Evolutionary conservation across 2,113 vertebrate species (phyloP), one percentile per base, ranked within the genome.

Genomic region (Halcyon malimbica): DNA sequence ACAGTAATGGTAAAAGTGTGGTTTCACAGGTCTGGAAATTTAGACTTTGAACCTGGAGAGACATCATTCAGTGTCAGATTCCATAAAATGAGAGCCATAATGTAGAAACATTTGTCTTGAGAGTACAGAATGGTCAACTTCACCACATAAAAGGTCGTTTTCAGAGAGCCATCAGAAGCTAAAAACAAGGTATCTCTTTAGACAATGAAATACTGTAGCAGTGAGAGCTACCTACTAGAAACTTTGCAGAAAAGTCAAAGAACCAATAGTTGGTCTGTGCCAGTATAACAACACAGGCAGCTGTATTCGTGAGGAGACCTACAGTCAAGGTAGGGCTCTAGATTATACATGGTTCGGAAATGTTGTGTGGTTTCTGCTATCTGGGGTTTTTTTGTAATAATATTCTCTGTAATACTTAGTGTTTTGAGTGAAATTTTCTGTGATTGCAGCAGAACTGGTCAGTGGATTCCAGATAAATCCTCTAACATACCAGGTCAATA

Each of bases 1-100:
- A 56, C 76, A 93, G 78, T 94, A 76, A 87, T 51, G 35, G 33
- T 82, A 35, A 60, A 59, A 54, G 13, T 77, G 16, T 17, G 20
- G 59, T 29, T 78, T 83, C 89, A 74, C 79, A 94, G 92, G 86
- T 91, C 69, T 78, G 96, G 75, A 93, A 86, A 87, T 70, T 81
- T 59, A 71, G 51, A 76, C 92, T 91, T 93, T 94, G 83, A 96
- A 95, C 54, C 20, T 76, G 10, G 62, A 84, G 83, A 76, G 81
- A 46, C 68, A 81, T 28, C 70, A 64, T 92, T 94, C 6, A 16
- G 18, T 76, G 75, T 71, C 93, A 35, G 59, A 82, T 90, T 95
- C 87, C 48, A 23, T 54, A 68, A 62, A 35, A 10, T 89, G 54
- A 84, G 31, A 56, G 60, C 37, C 3, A 7, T 62, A 50, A 68